These are phyloP conservation scores for Poeciliopsis retropinna DNA, from an alignment of 2,113 vertebrate species.

Conservation along the genomic window DNA sequence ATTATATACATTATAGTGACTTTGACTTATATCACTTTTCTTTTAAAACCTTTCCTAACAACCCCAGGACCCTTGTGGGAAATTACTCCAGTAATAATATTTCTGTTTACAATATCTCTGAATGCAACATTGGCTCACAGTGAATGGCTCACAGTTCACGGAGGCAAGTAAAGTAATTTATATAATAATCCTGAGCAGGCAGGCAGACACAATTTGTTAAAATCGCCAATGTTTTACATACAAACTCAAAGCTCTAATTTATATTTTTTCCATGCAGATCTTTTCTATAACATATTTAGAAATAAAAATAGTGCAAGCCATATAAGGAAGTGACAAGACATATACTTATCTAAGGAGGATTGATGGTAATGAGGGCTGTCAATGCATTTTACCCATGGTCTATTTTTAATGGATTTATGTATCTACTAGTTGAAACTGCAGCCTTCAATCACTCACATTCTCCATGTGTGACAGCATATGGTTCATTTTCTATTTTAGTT, in stretches of 20 bases:
- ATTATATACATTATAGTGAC: background rate
- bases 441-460: too few relatives aligned
- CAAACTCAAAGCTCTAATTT: background rate
- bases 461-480: too few relatives aligned
- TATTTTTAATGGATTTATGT: too few relatives aligned
- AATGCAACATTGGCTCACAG: background rate
- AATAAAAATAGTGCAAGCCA: background rate
- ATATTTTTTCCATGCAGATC: background rate
- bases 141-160: background rate
- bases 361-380: too few relatives aligned
- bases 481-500: too few relatives aligned
- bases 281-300: background rate
- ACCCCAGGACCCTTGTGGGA: too few relatives aligned
- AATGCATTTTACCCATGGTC: too few relatives aligned
- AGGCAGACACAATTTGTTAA: background rate
- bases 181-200: background rate
- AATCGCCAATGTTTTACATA: background rate
- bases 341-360: too few relatives aligned
- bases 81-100: background rate
- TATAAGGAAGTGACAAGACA: background rate
- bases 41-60: background rate
- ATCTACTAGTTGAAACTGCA: too few relatives aligned
- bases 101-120: background rate
- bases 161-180: too few relatives aligned
- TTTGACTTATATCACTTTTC: background rate